phyloP scores from a whole-genome alignment of 2,888 invertebrate species.

The Lampropteryx suffumata region DNA sequence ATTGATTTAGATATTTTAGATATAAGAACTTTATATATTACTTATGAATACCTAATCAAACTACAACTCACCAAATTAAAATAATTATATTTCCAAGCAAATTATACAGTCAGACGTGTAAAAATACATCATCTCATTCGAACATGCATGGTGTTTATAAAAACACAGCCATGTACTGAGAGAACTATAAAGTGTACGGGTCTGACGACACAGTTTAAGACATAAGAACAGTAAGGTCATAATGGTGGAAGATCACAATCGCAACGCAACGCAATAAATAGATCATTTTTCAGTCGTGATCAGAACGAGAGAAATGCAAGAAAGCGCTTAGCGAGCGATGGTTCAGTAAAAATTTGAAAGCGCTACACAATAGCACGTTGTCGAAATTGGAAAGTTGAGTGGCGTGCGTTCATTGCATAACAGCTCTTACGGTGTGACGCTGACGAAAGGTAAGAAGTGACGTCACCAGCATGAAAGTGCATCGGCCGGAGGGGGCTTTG shows the following conservation, averaged over 20 bases:
- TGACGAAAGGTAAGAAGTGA: constrained; percentile 77
- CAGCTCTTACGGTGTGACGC: constrained; percentile 78
- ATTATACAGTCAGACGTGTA: no score
- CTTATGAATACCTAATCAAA: no score
- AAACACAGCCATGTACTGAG: constrained; percentile 7
- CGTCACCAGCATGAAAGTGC: constrained; percentile 80
- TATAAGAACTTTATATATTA: no score
- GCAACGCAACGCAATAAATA: constrained; percentile 61
- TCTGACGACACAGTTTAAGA: constrained; percentile 34
- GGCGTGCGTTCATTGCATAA: constrained; percentile 77
- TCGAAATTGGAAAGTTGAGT: constrained; percentile 83
- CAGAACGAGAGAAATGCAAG: constrained; percentile 73
- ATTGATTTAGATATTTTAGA: constrained; percentile 17
- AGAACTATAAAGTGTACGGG: neutral
- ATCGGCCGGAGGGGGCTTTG: constrained; percentile 72
- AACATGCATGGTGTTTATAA: no score
- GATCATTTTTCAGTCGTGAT: constrained; percentile 76
- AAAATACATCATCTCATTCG: constrained; percentile 1
- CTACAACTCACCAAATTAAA: no score
- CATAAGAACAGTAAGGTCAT: constrained; percentile 46
- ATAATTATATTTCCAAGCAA: no score
- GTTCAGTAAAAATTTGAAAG: constrained; percentile 80
- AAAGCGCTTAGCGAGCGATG: constrained; percentile 74
- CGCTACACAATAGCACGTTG: constrained; percentile 82
- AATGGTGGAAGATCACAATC: constrained; percentile 75